Evolutionary conservation across 2,113 vertebrate species (phyloP), one percentile per base, ranked within the genome.

Genomic region (Hypocryptadius cinnamomeus): DNA sequence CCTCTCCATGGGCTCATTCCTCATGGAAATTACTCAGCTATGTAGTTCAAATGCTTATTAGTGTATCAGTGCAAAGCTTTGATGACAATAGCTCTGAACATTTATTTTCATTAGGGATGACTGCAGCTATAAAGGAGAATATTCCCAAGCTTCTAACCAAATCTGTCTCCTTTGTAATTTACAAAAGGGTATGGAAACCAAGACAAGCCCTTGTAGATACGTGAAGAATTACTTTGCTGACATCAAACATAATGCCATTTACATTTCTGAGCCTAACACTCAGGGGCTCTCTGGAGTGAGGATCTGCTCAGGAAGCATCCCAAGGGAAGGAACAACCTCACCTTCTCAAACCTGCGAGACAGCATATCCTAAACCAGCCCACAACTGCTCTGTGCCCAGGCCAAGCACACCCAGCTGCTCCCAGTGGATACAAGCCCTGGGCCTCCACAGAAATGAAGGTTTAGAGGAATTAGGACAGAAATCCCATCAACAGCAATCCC

Each of bases 21-120:
- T 79, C 77, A 31, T 21, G 39, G 8, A 45, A 87, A 77, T 89
- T 84, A 94, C 70, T 64, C 27, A 42, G 87, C 91, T 87, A 79
- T 28, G 47, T 4, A 86, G 74, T 27, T 68, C 78, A 91, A 95
- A 79, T n/a, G 68, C 90, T 93, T 91, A 70, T 91, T 94, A 86
- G 76, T 31, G 64, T 59, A 63, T 45, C 64, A 35, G 37, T 28
- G 78, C 76, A 86, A 78, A 90, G 65, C 65, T 84, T 65, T 71
- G 73, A 54, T 92, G 87, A 82, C 87, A 94, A 88, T 68, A 70
- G 33, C 40, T 60, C 90, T 27, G 44, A 92, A 83, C 25, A 5
- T 51, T 66, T 87, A 37, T 77, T 87, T 88, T 96, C 91, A 66
- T 82, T 69, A 93, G 53, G 51, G 50, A 74, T 56, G 79, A 91